phyloP scores from a whole-genome alignment of 1,140 invertebrate species.

The Phymorhynchus buccinoides region DNA sequence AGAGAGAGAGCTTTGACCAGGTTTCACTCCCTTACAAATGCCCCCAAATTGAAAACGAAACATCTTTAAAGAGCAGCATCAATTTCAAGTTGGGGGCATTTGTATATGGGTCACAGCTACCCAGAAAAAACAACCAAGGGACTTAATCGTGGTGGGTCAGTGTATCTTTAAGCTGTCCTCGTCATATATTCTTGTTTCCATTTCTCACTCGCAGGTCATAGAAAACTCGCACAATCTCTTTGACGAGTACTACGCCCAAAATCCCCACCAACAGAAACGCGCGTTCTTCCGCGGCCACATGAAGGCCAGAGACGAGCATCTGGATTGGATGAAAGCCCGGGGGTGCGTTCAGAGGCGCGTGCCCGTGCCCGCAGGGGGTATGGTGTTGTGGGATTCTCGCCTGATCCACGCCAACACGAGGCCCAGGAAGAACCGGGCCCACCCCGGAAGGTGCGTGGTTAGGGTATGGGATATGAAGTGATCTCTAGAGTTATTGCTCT shows the following conservation, averaged over 20 bases:
- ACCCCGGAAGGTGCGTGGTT: slow-evolving; percentile 52
- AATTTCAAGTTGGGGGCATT: no score
- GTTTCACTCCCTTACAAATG: no score
- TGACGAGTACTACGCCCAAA: slow-evolving; percentile 50
- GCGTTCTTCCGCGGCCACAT: slow-evolving; percentile 41
- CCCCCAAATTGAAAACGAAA: no score
- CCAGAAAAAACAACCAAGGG: no score
- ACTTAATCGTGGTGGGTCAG: no score
- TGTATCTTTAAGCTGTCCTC: no score
- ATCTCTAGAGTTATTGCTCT: no score
- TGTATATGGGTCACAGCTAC: no score
- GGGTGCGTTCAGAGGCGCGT: slow-evolving; percentile 49
- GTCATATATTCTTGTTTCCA: not conserved
- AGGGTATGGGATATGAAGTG: no score
- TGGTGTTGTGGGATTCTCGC: slow-evolving; percentile 58
- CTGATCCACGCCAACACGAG: slow-evolving; percentile 54
- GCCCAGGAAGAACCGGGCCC: slow-evolving; percentile 45
- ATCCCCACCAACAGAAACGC: slow-evolving; percentile 39
- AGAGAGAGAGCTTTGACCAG: no score
- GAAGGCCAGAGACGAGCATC: slow-evolving; percentile 36
- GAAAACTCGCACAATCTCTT: slow-evolving; percentile 49
- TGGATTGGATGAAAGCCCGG: slow-evolving; percentile 49
- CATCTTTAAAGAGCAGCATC: no score
- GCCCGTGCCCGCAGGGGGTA: slow-evolving; percentile 54
- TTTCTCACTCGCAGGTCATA: slow-evolving; percentile 49